Evolutionary conservation across 2,888 invertebrate genomes (phyloP).

Genomic region (Caenorhabditis sinica): DNA sequence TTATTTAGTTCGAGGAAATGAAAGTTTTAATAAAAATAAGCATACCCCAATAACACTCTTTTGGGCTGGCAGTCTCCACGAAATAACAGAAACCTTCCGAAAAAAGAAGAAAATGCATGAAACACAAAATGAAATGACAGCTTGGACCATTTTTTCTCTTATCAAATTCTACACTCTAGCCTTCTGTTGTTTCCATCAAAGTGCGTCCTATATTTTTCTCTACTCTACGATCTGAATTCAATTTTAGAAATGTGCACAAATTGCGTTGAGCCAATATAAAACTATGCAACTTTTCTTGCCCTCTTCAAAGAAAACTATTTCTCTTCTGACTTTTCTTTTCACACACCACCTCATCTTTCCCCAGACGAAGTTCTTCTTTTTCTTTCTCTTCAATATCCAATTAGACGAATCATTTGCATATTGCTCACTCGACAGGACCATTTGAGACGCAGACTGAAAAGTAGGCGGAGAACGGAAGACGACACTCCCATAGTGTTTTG

Average conservation of each 20-base stretch:
- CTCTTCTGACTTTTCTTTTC: slow-evolving; percentile 10
- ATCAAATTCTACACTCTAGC: slow-evolving; percentile 28
- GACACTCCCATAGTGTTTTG: slow-evolving; percentile 58
- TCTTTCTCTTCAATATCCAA: slow-evolving; percentile 33
- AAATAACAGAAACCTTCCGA: background rate
- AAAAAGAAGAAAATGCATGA: too few species aligned
- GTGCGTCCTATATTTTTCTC: slow-evolving; percentile 13
- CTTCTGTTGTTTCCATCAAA: slow-evolving; percentile 27
- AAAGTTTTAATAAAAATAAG: background rate
- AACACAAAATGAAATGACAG: background rate
- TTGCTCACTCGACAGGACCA: slow-evolving; percentile 31
- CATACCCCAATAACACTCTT: slow-evolving; percentile 43
- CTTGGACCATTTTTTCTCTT: background rate
- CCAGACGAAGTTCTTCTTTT: slow-evolving; percentile 2
- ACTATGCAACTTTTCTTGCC: slow-evolving; percentile 9
- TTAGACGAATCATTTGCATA: slow-evolving; percentile 62
- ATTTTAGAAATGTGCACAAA: slow-evolving; percentile 26
- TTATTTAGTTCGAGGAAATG: background rate
- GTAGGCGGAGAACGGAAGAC: slow-evolving; percentile 50
- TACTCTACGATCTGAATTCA: slow-evolving; percentile 19
- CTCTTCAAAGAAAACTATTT: slow-evolving; percentile 15
- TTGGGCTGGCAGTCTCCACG: background rate
- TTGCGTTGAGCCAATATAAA: slow-evolving; percentile 17
- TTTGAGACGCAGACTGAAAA: slow-evolving; percentile 48
- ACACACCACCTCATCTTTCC: slow-evolving; percentile 8